Evolutionary conservation across 2,113 vertebrate species (phyloP).

Genomic region (Fregata magnificens): DNA sequence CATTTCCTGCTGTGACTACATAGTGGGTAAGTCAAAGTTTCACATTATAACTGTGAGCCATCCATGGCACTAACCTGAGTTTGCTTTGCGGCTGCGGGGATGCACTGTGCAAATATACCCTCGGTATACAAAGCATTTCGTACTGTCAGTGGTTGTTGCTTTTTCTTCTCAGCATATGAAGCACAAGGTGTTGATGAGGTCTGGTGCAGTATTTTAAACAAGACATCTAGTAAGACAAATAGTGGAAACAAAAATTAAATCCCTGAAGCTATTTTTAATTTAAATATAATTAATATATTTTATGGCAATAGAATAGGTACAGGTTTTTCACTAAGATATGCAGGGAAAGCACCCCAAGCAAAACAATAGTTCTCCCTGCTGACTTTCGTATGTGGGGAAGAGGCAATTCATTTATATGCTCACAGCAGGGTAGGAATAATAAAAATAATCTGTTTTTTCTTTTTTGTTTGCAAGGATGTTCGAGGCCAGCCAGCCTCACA

Average conservation of each 20-base stretch:
- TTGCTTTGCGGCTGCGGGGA: neutral
- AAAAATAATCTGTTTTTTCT: neutral
- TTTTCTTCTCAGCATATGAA: neutral
- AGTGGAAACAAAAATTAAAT: slow-evolving; percentile 32
- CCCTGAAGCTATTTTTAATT: slow-evolving; percentile 54
- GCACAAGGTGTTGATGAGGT: neutral
- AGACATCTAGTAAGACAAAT: slow-evolving; percentile 31
- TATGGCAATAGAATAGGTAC: slow-evolving; percentile 3
- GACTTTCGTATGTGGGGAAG: neutral
- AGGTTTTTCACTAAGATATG: slow-evolving; percentile 31
- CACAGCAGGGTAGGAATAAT: slow-evolving; percentile 12
- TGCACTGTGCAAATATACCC: neutral
- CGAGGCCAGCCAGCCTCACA: neutral
- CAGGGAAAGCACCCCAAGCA: neutral
- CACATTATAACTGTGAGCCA: neutral
- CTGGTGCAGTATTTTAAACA: slow-evolving; percentile 31
- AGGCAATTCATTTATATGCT: slow-evolving; percentile 33
- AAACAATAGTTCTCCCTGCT: slow-evolving; percentile 19
- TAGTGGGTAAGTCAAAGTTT: slow-evolving; percentile 77
- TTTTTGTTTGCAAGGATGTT: neutral
- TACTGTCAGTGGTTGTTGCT: neutral
- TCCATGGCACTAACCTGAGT: neutral
- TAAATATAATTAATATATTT: slow-evolving; percentile 60
- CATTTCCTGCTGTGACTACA: slow-evolving; percentile 78
- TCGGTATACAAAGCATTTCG: neutral